Evolutionary conservation across 2,797 vertebrate species (phyloP), one percentile per base, ranked within the genome.

Genomic region (Morelia viridis): DNA sequence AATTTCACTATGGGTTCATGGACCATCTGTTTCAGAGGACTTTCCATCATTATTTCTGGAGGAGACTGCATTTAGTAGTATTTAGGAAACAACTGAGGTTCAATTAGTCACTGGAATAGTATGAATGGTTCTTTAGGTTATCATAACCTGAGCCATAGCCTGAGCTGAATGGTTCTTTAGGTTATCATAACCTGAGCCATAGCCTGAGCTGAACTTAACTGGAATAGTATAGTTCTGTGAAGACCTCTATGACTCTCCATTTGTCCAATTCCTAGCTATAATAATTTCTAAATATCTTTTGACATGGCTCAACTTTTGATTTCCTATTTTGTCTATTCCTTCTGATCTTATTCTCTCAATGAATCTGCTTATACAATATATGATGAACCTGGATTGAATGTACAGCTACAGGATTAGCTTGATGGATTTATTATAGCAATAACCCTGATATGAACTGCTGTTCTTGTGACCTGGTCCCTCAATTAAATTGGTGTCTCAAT

Each of bases 121-220:
- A 11, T 68, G 80, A 92, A 92, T 31, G 12, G 19, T 56, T 92
- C 80, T 89, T 85, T 89, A 92, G 50, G 62, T 28, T 89, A 15
- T 50, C 53, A 71, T 92, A 89, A 85, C 31, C 31, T 89, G 71
- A 41, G 31, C 9, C 35, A 50, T 17, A 84, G 61, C 50, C n/a
- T n/a, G n/a, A n/a, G n/a, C n/a, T 68, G 80, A 92, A 92, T 31
- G 12, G 19, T 56, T 92, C 80, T 89, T 85, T 89, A 92, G 50
- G 62, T 28, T 89, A 15, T 50, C 53, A 71, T 92, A 89, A 85
- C 31, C 31, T 89, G 71, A 41, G 31, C 9, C 35, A 50, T 17
- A 84, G 61, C 50, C 64, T 68, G 31, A 31, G 65, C 15, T 68
- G 13, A 68, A 31, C 11, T 31, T 31, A 13, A 68, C 13, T 7